A percentile compares a stretch with the other conserved stretches of the same genome.
Evolutionary conservation across 2,113 vertebrate species (phyloP).

Genomic region (Microcebus ravelobensis): DNA sequence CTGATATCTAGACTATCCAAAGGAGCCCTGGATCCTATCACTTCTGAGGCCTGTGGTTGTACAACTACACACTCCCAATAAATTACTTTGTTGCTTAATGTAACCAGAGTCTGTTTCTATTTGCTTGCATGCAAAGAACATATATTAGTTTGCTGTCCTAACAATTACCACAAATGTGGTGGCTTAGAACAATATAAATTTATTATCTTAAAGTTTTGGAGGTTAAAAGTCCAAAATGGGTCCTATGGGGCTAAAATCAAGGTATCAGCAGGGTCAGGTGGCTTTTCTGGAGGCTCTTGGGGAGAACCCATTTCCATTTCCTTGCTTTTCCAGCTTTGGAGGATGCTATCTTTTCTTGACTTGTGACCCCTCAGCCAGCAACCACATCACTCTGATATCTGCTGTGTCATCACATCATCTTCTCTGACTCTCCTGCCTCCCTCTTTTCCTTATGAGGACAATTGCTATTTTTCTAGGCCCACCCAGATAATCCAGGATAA

Average conservation of each 20-base stretch:
- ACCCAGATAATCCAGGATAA: conserved; percentile 37
- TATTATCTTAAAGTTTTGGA: neutral
- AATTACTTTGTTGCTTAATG: neutral
- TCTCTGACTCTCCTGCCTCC: neutral
- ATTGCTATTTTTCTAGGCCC: neutral
- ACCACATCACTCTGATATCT: neutral
- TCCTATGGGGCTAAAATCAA: neutral
- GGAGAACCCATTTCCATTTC: neutral
- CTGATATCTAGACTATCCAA: neutral
- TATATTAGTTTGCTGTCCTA: neutral
- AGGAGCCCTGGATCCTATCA: neutral
- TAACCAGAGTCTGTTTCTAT: conserved; percentile 20
- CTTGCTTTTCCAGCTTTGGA: neutral
- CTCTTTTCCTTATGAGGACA: neutral
- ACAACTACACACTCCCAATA: neutral
- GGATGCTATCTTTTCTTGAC: neutral
- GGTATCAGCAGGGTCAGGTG: neutral
- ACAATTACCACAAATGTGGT: neutral
- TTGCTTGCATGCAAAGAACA: neutral
- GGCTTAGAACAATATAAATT: neutral
- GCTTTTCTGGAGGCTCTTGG: neutral
- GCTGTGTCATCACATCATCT: neutral
- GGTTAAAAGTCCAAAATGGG: neutral
- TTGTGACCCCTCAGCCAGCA: neutral
- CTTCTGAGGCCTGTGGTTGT: neutral